Evolutionary conservation across 2,113 vertebrate species (phyloP), one percentile per base, ranked within the genome.

Genomic region (Oriolus oriolus): DNA sequence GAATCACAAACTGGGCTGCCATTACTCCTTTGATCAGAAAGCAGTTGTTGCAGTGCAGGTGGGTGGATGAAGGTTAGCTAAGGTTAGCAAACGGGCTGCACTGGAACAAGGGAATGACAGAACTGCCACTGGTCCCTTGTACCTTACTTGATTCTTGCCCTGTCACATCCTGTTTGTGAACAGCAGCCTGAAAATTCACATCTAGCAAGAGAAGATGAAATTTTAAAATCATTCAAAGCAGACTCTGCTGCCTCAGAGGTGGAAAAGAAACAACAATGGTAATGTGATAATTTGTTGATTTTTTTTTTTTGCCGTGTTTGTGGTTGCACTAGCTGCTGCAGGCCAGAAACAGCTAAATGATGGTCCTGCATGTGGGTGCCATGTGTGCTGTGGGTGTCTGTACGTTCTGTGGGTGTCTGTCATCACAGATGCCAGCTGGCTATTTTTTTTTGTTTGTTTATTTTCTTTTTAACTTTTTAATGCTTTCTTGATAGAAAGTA

Each of bases 21-120:
- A 17, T 80, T 93, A 78, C 19, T 85, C 59, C 93, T 97, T 92
- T 95, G 66, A 39, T 64, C 45, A 84, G 89, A 69, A 96, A 27
- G 56, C 45, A 16, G 52, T 82, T 76, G 83, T 85, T 73, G 66
- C 8, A 24, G 60, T 83, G 94, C 96, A 93, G 93, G 74, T 96
- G 93, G 77, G 42, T 96, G 73, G 70, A 78, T 95, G 96, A 94
- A 95, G 82, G 59, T 96, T 90, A 80, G 68, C 76, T 93, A 76
- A 94, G 26, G 54, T 78, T 61, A 84, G 64, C 65, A 83, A 52
- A 73, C 0, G 2, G 75, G 69, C 82, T 77, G 91, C 57, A 66
- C 33, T 84, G 92, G 70, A 92, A 70, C 37, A 30, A 30, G 79
- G 10, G 11, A 86, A 83, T 44, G 52, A 63, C 56, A 53, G 59